Conservation (phyloP, 2,797 vertebrate species). For the Enteromius anoplus region DNA sequence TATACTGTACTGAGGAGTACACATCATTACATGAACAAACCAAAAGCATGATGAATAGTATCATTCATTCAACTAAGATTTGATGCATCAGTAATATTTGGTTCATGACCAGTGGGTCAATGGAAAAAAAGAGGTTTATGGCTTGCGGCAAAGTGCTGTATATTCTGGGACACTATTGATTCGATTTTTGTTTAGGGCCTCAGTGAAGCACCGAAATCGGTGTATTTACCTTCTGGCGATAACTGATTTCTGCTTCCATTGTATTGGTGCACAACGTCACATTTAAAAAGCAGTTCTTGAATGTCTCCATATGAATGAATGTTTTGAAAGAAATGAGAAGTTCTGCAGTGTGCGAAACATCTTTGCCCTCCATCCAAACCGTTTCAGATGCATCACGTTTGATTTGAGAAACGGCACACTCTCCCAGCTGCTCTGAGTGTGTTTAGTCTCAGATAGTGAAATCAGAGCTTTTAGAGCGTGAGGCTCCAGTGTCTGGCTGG, state of each 20-base stretch:
- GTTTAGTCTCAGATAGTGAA: constrained; percentile 47
- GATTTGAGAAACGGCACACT: constrained; percentile 4
- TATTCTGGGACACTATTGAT: constrained; percentile 35
- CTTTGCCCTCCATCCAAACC: neutral
- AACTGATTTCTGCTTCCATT: constrained; percentile 5
- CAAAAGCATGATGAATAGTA: neutral
- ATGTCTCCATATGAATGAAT: neutral
- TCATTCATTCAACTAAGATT: neutral
- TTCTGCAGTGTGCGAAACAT: constrained; percentile 2
- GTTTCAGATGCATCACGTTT: neutral
- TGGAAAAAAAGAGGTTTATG: neutral
- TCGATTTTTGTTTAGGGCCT: constrained; percentile 16
- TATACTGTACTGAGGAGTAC: neutral
- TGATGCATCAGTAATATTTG: constrained; percentile 26
- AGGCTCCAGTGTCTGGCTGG: constrained; percentile 44
- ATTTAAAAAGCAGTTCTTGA: neutral
- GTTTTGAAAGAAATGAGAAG: neutral
- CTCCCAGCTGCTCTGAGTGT: constrained; percentile 21
- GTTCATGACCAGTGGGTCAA: neutral
- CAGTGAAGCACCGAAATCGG: constrained; percentile 15
- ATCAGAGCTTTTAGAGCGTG: constrained; percentile 50
- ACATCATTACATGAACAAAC: neutral
- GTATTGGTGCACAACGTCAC: neutral
- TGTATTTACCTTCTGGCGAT: neutral
- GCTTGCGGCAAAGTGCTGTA: neutral